phyloP scores from a whole-genome alignment of 2,113 vertebrate genomes.

The Chaetops frenatus region DNA sequence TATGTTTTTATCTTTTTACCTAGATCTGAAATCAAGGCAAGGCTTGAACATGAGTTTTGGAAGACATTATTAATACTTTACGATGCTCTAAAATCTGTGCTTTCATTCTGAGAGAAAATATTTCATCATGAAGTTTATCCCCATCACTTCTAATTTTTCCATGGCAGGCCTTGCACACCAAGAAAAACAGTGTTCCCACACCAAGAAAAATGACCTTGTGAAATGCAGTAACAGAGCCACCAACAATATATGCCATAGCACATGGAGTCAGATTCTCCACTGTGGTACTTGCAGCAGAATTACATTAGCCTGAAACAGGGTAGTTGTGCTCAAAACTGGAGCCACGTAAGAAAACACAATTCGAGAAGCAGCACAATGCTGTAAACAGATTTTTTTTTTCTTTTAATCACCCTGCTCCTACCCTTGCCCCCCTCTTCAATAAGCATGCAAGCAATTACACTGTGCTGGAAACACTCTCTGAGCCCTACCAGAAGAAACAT shows the following conservation, averaged over 20 bases:
- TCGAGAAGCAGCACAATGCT: neutral
- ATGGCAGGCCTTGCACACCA: neutral
- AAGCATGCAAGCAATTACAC: neutral
- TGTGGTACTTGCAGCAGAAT: neutral
- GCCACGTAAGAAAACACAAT: neutral
- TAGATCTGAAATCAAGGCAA: neutral
- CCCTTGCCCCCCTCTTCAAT: neutral
- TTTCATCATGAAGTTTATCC: neutral
- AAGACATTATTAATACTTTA: neutral
- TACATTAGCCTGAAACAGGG: neutral
- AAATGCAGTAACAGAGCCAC: conserved; percentile 23
- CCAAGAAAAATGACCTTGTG: conserved; percentile 27
- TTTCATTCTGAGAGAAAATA: conserved; percentile 6
- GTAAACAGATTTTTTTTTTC: neutral
- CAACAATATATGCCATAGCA: neutral
- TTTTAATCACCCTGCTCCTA: neutral
- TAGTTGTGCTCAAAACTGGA: neutral
- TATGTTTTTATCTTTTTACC: neutral
- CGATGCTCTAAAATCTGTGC: neutral
- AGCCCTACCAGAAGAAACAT: neutral
- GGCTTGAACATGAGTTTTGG: neutral
- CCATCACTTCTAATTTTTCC: conserved; percentile 19
- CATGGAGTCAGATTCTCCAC: conserved; percentile 35
- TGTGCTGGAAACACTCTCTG: neutral
- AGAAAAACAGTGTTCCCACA: conserved; percentile 33